Evolutionary conservation across 2,797 vertebrate species (phyloP).

Genomic region (Kryptopterus vitreolus): DNA sequence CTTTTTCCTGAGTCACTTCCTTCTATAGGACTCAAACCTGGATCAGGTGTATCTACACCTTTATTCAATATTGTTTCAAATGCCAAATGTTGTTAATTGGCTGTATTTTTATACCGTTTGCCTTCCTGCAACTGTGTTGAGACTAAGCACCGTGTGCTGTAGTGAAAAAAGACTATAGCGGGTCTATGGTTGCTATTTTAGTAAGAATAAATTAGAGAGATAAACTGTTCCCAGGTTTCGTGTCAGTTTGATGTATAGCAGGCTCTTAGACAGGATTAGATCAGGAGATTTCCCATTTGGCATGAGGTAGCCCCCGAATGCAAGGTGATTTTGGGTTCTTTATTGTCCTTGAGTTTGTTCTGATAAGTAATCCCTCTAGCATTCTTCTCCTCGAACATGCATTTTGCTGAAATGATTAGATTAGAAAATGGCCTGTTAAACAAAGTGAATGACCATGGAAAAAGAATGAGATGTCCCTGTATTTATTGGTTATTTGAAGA

Average conservation of each 20-base stretch:
- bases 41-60: neutral
- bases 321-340: neutral
- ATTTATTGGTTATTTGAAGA: too few relatives aligned
- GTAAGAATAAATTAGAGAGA: conserved; percentile 13
- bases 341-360: neutral
- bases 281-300: neutral
- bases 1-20: neutral
- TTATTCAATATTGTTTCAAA: neutral
- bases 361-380: neutral
- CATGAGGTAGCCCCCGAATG: neutral
- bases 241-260: conserved; percentile 17
- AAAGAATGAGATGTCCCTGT: too few relatives aligned
- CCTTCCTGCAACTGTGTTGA: neutral
- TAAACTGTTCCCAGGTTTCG: conserved; percentile 6
- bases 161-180: neutral
- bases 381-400: neutral
- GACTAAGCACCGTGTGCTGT: neutral
- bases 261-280: neutral
- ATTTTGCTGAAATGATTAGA: neutral
- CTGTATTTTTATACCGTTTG: neutral
- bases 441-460: too few relatives aligned
- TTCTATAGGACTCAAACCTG: neutral
- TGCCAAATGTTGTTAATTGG: neutral
- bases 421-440: too few relatives aligned
- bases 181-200: neutral